These are phyloP conservation scores for Macheiramphus alcinus DNA, from an alignment of 2,113 vertebrate species.

Conservation along the genomic window DNA sequence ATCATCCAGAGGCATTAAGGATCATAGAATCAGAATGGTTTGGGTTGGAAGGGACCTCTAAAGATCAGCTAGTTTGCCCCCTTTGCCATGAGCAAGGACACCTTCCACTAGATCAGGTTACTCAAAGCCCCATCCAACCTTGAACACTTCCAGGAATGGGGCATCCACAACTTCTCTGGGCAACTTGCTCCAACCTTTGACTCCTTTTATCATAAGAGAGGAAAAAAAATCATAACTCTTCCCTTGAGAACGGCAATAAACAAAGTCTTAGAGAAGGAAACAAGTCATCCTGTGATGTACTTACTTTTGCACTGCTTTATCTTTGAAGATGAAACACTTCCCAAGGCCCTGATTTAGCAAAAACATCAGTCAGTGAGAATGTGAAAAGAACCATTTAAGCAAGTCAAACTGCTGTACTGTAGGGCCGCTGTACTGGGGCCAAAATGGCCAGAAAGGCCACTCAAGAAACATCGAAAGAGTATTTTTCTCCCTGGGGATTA, in stretches of 20 bases:
- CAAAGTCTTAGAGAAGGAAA: background rate
- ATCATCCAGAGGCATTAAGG: background rate
- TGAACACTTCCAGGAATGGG: background rate
- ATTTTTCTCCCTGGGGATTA: background rate
- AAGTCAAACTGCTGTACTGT: background rate
- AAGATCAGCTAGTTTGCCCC: background rate
- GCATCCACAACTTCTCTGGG: background rate
- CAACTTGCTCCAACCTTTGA: background rate
- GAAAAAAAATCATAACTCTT: background rate
- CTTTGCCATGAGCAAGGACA: background rate
- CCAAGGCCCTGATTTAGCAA: background rate
- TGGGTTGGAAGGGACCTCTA: background rate
- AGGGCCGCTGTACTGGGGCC: background rate
- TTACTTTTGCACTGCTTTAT: background rate
- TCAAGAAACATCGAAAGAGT: background rate
- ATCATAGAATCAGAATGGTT: background rate
- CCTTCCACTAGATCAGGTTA: background rate
- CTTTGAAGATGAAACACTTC: background rate
- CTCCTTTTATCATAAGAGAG: background rate
- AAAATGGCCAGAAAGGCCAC: background rate
- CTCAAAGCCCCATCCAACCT: background rate
- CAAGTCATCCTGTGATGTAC: background rate
- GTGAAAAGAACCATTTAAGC: background rate
- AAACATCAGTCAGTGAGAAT: background rate
- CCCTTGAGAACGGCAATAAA: background rate